Evolutionary conservation across 2,888 invertebrate genomes (phyloP).

Genomic region (Tetrapedia diversipes): DNA sequence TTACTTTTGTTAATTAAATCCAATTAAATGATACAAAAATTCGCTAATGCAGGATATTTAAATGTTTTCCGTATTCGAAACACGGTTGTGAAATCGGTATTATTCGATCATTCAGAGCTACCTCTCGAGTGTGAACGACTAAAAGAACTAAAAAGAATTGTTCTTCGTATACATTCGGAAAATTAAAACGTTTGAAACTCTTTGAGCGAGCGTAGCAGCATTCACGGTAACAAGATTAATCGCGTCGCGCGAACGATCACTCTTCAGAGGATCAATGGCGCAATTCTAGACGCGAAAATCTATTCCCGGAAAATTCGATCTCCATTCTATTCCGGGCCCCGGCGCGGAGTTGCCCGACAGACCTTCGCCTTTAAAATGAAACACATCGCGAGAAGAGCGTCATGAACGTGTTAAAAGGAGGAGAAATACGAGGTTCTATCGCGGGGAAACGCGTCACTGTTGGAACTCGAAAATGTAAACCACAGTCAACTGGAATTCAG

Average conservation of each 20-base stretch:
- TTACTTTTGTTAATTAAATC: no score
- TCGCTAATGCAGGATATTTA: no score
- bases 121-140: no score
- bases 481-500: slow-evolving; percentile 37
- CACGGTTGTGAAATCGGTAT: no score
- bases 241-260: neutral
- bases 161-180: no score
- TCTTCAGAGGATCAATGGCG: neutral
- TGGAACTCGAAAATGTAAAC: slow-evolving; percentile 50
- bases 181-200: no score
- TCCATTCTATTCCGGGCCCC: neutral
- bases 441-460: slow-evolving; percentile 31
- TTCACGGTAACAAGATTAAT: neutral
- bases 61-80: no score
- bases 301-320: slow-evolving; percentile 21
- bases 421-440: slow-evolving; percentile 40
- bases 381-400: slow-evolving; percentile 17
- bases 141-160: no score
- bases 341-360: neutral
- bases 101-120: no score
- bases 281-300: slow-evolving; percentile 14
- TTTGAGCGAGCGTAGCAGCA: no score
- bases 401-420: slow-evolving; percentile 28
- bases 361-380: slow-evolving; percentile 30
- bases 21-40: no score